Conservation (phyloP, 2,113 vertebrate species). For the Hippocampus zosterae region DNA sequence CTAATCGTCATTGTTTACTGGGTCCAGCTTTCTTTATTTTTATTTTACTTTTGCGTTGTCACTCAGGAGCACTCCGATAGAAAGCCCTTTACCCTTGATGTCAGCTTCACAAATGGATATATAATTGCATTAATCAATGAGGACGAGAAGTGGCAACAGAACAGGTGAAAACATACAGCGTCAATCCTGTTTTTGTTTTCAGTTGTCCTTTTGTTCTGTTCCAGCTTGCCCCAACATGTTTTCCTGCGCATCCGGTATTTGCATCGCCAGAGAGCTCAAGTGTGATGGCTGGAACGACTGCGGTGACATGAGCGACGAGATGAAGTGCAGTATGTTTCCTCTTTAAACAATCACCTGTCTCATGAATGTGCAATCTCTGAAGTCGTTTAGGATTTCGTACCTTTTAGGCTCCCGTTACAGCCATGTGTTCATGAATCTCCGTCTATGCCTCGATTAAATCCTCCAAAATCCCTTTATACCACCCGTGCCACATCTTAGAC, state of each 20-base stretch:
- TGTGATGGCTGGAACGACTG: conserved; percentile 80
- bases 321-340: conserved; percentile 62
- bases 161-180: conserved; percentile 35
- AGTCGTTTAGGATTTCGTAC: background rate
- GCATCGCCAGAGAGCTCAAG: conserved; percentile 51
- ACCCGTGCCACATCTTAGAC: too few species aligned
- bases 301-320: conserved; percentile 75
- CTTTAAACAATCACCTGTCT: too few species aligned
- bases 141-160: conserved; percentile 38
- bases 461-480: too few species aligned
- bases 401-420: background rate
- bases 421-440: background rate
- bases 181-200: conserved; percentile 24
- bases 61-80: conserved; percentile 39
- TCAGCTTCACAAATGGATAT: conserved; percentile 48
- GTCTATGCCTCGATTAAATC: too few species aligned
- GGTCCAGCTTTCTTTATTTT: conserved; percentile 2
- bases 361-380: background rate
- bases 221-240: conserved; percentile 73
- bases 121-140: conserved; percentile 54
- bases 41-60: conserved; percentile 47
- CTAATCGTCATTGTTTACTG: conserved; percentile 57
- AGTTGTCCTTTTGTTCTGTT: background rate
- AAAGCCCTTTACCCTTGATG: conserved; percentile 33
- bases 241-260: conserved; percentile 61